Conservation (phyloP, 2,797 vertebrate genomes). For the Emydoidea blandingii region DNA sequence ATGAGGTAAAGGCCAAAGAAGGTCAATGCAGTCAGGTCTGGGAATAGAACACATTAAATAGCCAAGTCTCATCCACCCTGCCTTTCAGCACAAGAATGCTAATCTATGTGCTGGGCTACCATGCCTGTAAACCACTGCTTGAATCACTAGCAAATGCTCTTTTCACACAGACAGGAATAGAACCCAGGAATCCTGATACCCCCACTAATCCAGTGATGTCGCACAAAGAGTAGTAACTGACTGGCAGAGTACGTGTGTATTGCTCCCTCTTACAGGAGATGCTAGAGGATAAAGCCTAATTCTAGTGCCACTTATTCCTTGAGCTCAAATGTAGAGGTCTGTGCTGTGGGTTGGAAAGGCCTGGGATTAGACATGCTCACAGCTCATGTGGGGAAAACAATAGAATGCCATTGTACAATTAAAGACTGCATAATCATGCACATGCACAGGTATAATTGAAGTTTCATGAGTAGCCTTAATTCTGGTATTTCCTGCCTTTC, state of each 20-base stretch:
- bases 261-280: slow-evolving; percentile 7
- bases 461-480: not conserved
- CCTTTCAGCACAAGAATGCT: not conserved
- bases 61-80: not conserved
- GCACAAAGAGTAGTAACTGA: not conserved
- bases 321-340: not conserved
- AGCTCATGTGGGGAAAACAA: not conserved
- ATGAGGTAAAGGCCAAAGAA: not conserved
- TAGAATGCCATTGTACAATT: rapidly evolving
- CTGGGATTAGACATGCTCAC: not conserved
- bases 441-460: rapidly evolving
- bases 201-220: slow-evolving; percentile 23
- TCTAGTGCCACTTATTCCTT: not conserved
- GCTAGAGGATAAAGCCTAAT: not conserved
- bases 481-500: not conserved
- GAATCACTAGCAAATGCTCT: not conserved
- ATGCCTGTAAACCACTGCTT: not conserved
- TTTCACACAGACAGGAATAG: slow-evolving; percentile 15
- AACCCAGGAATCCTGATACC: not conserved
- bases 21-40: not conserved
- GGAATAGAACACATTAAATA: not conserved
- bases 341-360: not conserved
- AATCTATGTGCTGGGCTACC: not conserved
- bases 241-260: not conserved
- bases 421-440: rapidly evolving